Evolutionary conservation across 2,888 invertebrate species (phyloP), one percentile per base, ranked within the genome.

Genomic region (Diarsia dahlii): DNA sequence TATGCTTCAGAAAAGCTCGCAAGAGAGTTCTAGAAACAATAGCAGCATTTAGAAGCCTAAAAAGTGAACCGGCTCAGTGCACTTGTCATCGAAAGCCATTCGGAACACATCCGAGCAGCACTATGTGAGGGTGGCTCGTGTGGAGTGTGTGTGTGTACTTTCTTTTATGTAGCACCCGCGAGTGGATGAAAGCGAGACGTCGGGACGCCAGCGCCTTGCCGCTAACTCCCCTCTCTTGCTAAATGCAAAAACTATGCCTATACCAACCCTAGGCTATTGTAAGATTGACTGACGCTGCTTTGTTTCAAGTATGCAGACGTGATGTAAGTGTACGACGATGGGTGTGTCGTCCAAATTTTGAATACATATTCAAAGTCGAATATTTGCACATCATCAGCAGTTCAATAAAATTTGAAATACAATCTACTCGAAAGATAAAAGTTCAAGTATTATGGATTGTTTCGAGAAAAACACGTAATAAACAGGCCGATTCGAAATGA

Each of bases 81-180:
- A 94, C 93, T 95, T 94, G 94, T 95, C 95, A 96, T 96, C 95
- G 96, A 96, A 95, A 95, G 93, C 94, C 92, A 94, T 95, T 96
- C 91, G 92, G 93, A 94, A 93, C 91, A 94, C 94, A 93, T 94
- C 90, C 92, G 90, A 94, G 93, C 91, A 92, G 89, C 91, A 91
- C 90, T 92, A 91, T 90, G 91, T 88, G 91, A 92, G 92, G 92
- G 93, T 92, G 68, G 80, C 75, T 85, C 72, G 70, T 74, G 79
- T 76, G 73, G 80, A 76, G 81, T 89, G 92, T 88, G 90, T 88
- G 90, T 92, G 90, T 88, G 88, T 92, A 92, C 93, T 94, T 92
- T 93, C 93, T 92, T 95, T 95, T 94, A 94, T 95, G 92, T 92
- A 90, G 90, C 92, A 92, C 92, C 91, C 90, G 91, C 89, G 94